Conservation (phyloP, 2,888 invertebrate genomes). For the Pelosia muscerda region DNA sequence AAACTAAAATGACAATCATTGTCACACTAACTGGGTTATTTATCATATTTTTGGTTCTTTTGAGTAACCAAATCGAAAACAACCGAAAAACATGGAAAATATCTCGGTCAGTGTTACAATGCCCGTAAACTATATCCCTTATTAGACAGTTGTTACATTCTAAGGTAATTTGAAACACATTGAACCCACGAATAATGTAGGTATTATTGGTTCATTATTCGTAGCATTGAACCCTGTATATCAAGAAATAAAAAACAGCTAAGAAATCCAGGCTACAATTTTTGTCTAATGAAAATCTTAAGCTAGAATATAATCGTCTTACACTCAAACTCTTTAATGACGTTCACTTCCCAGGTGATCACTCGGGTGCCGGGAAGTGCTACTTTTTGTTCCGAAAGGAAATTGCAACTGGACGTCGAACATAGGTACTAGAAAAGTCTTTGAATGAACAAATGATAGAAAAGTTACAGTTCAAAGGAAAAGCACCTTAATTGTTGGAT, state of each 20-base stretch:
- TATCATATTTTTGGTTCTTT: no score
- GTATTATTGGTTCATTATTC: no score
- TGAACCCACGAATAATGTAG: no score
- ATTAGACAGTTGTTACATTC: no score
- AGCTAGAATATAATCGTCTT: slow-evolving; percentile 7
- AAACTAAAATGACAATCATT: no score
- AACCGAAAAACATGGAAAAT: no score
- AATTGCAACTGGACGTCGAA: slow-evolving; percentile 24
- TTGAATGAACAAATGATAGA: slow-evolving; percentile 13
- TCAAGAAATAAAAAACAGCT: not conserved
- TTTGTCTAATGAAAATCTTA: not conserved
- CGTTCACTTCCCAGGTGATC: slow-evolving; percentile 10
- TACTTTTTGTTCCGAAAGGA: slow-evolving; percentile 24
- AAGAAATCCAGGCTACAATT: not conserved
- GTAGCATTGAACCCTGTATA: no score
- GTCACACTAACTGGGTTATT: no score
- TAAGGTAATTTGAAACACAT: no score
- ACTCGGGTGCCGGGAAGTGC: slow-evolving; percentile 11
- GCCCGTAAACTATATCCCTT: no score
- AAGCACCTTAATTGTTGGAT: slow-evolving; percentile 14
- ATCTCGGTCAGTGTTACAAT: no score
- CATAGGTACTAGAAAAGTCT: slow-evolving; percentile 19
- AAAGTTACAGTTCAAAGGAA: slow-evolving; percentile 16
- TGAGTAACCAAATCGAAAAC: no score
- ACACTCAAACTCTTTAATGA: slow-evolving; percentile 9